These are phyloP conservation scores for Salvelinus sp. DNA, from an alignment of 2,113 vertebrate genomes.

Conservation along the genomic window DNA sequence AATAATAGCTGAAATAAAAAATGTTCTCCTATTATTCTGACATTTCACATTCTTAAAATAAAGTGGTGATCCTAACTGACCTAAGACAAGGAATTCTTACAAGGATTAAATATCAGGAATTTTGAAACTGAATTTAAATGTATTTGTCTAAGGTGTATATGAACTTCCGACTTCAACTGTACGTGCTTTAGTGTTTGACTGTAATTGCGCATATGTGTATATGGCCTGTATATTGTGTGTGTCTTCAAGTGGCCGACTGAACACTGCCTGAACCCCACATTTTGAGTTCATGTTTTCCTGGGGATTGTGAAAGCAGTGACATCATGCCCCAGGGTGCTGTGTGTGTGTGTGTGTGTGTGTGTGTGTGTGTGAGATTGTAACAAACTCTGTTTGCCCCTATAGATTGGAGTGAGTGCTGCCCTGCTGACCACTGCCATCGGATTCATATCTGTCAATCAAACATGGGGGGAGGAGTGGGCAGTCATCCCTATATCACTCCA, in stretches of 20 bases:
- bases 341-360: not conserved
- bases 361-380: constrained; percentile 12
- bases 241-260: not conserved
- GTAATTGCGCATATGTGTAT: not conserved
- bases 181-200: not conserved
- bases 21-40: no score
- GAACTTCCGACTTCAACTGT: no score
- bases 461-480: constrained; percentile 93
- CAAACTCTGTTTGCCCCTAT: constrained; percentile 26
- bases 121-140: no score
- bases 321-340: not conserved
- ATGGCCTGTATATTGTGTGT: not conserved
- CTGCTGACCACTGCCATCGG: constrained; percentile 84
- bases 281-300: no score
- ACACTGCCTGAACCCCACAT: not conserved
- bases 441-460: constrained; percentile 88
- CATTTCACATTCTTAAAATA: no score
- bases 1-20: no score
- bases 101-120: no score
- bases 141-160: no score
- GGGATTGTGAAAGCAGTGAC: no score
- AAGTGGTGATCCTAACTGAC: no score
- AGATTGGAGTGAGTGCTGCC: constrained; percentile 85
- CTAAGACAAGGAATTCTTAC: no score
- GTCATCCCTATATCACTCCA: constrained; percentile 90